A percentile compares a stretch with the other conserved stretches of the same genome.
phyloP scores from a whole-genome alignment of 2,113 vertebrate genomes.

The Charina bottae region DNA sequence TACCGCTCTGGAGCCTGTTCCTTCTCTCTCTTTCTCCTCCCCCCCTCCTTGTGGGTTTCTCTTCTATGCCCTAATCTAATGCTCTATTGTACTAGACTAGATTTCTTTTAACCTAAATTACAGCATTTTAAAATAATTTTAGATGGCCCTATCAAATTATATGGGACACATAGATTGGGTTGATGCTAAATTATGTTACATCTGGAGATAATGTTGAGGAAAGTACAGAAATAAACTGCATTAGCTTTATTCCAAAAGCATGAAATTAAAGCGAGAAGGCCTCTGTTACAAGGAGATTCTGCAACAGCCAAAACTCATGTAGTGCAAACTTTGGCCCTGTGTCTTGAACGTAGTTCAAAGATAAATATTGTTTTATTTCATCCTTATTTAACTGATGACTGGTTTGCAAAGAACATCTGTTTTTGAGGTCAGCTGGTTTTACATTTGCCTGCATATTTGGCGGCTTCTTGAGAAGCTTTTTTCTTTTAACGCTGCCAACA shows the following conservation, averaged over 20 bases:
- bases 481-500: slow-evolving; percentile 2
- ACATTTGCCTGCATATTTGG: slow-evolving; percentile 13
- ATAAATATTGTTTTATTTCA: background rate
- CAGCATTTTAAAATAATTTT: background rate
- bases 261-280: background rate
- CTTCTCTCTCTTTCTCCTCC: background rate
- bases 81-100: background rate
- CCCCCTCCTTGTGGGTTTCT: background rate
- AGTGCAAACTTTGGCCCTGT: fast-evolving
- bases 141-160: background rate
- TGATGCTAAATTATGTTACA: background rate
- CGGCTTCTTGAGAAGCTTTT: slow-evolving; percentile 2
- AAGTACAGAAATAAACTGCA: background rate
- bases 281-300: background rate
- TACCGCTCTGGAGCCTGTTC: background rate
- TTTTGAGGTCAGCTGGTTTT: background rate
- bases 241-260: slow-evolving; percentile 12
- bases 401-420: slow-evolving; percentile 28
- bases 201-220: background rate
- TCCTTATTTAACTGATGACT: slow-evolving; percentile 11
- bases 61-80: background rate
- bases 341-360: background rate
- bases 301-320: background rate
- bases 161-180: background rate
- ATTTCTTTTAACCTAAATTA: background rate